A percentile compares a stretch with the other conserved stretches of the same genome.
Evolutionary conservation across 1,140 invertebrate species (phyloP).

Genomic region (Philotrypesis tridentata): DNA sequence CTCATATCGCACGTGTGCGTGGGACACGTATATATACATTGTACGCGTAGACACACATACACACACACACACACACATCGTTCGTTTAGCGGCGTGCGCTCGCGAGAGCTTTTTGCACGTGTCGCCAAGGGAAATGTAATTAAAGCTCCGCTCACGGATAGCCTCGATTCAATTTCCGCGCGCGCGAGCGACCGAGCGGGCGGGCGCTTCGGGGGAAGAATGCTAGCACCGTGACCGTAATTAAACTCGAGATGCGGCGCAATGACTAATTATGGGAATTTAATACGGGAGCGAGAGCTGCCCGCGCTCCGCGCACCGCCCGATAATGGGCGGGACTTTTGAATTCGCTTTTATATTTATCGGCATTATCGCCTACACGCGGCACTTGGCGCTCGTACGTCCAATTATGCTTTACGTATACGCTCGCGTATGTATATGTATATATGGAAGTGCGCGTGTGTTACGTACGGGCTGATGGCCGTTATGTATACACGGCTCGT

Average conservation of each 20-base stretch:
- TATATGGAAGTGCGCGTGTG: too few relatives aligned
- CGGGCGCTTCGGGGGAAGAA: not conserved
- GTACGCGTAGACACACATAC: not conserved
- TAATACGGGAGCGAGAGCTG: too few relatives aligned
- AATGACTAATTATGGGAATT: not conserved
- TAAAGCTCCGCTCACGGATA: slow-evolving; percentile 12
- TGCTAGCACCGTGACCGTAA: not conserved
- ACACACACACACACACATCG: not conserved
- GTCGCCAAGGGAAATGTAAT: slow-evolving; percentile 12
- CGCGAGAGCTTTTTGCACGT: not conserved
- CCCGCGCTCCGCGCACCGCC: too few relatives aligned
- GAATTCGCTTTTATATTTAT: not conserved
- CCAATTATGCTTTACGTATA: too few relatives aligned
- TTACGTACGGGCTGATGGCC: too few relatives aligned
- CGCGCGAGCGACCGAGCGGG: not conserved
- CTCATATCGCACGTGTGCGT: too few relatives aligned
- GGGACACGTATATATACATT: too few relatives aligned
- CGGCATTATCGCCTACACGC: not conserved
- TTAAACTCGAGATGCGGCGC: not conserved
- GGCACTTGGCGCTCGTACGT: too few relatives aligned
- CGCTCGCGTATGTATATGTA: too few relatives aligned
- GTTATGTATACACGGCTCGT: too few relatives aligned
- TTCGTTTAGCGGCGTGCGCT: not conserved
- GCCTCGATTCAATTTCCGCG: slow-evolving; percentile 14
- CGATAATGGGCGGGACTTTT: not conserved